Evolutionary conservation across 2,797 vertebrate genomes (phyloP).

Genomic region (Atherinosoma microstoma): DNA sequence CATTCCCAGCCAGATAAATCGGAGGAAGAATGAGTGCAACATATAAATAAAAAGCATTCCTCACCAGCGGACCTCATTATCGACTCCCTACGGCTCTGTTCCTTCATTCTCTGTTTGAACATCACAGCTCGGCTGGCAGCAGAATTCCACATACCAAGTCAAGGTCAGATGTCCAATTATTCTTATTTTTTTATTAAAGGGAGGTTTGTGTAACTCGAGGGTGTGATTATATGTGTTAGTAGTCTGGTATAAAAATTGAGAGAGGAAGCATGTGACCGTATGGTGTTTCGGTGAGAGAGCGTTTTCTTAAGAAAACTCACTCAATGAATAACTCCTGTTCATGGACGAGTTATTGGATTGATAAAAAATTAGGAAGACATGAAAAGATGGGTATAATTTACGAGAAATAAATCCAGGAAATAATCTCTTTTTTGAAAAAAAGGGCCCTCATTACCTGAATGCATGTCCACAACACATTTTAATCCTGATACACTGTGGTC

Average conservation of each 20-base stretch:
- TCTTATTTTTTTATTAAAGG: slow-evolving; percentile 37
- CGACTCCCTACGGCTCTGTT: slow-evolving; percentile 20
- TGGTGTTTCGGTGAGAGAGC: slow-evolving; percentile 22
- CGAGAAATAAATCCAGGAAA: slow-evolving; percentile 24
- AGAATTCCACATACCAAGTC: slow-evolving; percentile 40
- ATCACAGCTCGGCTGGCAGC: slow-evolving; percentile 25
- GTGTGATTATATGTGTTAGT: slow-evolving; percentile 25
- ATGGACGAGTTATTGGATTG: neutral
- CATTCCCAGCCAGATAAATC: slow-evolving; percentile 25
- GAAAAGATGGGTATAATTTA: slow-evolving; percentile 16
- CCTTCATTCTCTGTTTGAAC: slow-evolving; percentile 42
- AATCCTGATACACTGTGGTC: slow-evolving; percentile 59
- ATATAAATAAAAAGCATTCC: slow-evolving; percentile 33
- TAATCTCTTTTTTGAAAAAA: slow-evolving; percentile 1
- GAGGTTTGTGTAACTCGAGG: slow-evolving; percentile 29
- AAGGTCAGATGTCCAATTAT: slow-evolving; percentile 56
- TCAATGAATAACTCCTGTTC: slow-evolving; percentile 4
- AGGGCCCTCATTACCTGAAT: slow-evolving; percentile 64
- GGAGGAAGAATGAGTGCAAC: slow-evolving; percentile 29
- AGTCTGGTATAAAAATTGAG: slow-evolving; percentile 28
- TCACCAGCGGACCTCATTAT: slow-evolving; percentile 36
- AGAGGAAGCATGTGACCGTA: slow-evolving; percentile 36
- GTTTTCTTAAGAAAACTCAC: slow-evolving; percentile 4
- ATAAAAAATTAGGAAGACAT: slow-evolving; percentile 12
- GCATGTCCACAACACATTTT: slow-evolving; percentile 63